Evolutionary conservation across 2,797 vertebrate species (phyloP).

Genomic region (Morus bassanus): DNA sequence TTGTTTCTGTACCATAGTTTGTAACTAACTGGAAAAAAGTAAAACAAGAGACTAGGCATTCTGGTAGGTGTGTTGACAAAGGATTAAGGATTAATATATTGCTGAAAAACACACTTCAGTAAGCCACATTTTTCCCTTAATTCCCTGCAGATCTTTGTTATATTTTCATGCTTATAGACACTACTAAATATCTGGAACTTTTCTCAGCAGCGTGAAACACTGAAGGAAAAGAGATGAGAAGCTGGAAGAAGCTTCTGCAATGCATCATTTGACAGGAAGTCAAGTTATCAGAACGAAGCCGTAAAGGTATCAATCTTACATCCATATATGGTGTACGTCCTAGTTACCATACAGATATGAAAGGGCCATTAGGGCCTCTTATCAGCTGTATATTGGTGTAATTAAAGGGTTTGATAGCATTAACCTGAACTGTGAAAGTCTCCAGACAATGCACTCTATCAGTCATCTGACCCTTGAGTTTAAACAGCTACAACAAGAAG

Average conservation of each 20-base stretch:
- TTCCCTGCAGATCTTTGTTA: not conserved
- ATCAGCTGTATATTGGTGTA: conserved; percentile 87
- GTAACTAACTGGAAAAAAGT: not conserved
- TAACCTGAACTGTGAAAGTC: conserved; percentile 79
- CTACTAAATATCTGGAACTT: not conserved
- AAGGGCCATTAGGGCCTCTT: conserved; percentile 91
- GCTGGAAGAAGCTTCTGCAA: conserved; percentile 77
- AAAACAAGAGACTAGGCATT: not conserved
- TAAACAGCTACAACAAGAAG: conserved; percentile 73
- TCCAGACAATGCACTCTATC: conserved; percentile 87
- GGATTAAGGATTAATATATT: not conserved
- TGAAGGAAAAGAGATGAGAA: conserved; percentile 68
- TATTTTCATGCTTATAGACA: not conserved
- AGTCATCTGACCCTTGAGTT: conserved; percentile 86
- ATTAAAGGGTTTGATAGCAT: conserved; percentile 90
- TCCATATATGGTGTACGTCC: conserved; percentile 76
- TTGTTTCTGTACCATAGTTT: not conserved
- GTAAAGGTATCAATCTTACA: conserved; percentile 83
- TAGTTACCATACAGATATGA: conserved; percentile 86
- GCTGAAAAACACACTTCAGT: not conserved
- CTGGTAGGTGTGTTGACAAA: not conserved
- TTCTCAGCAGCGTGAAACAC: not conserved
- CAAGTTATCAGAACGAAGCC: conserved; percentile 87
- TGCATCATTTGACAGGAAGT: conserved; percentile 91
- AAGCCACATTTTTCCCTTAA: not conserved